Base-by-base conservation (phyloP, 2,888 invertebrate species). In the Ormyrus labotus region DNA sequence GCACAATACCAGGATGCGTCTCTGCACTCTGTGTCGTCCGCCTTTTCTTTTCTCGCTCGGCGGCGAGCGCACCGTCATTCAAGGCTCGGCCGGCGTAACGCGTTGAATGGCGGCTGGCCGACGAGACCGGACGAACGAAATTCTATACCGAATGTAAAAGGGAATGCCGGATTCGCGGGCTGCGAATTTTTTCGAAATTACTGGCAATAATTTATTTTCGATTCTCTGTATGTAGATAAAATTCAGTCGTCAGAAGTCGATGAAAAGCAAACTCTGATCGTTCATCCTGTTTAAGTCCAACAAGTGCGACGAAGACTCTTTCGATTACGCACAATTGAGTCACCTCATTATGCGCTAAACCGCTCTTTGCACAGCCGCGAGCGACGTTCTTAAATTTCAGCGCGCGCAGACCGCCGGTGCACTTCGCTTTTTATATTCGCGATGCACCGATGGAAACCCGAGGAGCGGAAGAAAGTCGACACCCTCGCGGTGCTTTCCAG, bases 1-100 rank as follows among this genome's bases (percentile, higher is more conserved):
- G 34, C n/a, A 19, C 85, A 84, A 85, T 84, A 84, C 84, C 85
- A 85, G 85, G 84, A 84, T 84, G 84, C 73, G 63, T 78, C 73
- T 57, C 55, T 13, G 34, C 34, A 2, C 34, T 51, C 76, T 74
- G 51, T 63, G 58, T 9, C 51, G 48, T 68, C 48, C 51, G 73
- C 47, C 10, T 60, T 13, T 61, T 5, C 60, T 45, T 34, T 10
- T 9, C 13, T 67, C 53, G 5, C 19, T 2, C 53, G 10, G n/a
- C 9, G n/a, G 13, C 51, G n/a, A 6, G 51, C 51, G 61, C 73
- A 34, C 34, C 2, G 55, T 67, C 51, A 60, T 68, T 75, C 67
- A 67, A 68, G 67, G 60, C 48, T 75, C 60, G 51, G 7, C 45
- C 2, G 9, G 55, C n/a, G 72, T n/a, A 6, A 34, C 34, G 34